These are phyloP conservation scores for Agrypnia vestita DNA, from an alignment of 1,140 invertebrate genomes.

Conservation along the genomic window DNA sequence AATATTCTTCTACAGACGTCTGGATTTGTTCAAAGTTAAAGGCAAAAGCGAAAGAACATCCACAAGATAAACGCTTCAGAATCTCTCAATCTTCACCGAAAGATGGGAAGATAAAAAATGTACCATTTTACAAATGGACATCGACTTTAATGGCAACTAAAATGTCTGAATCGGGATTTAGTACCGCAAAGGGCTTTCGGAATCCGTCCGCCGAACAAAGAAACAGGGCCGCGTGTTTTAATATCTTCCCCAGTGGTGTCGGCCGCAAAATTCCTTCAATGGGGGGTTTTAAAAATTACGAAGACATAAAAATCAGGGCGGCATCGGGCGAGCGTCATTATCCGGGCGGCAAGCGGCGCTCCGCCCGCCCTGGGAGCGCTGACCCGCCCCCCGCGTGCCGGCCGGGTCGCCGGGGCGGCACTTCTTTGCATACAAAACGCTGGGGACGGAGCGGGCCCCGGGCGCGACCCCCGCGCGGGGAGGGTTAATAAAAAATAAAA, in stretches of 20 bases:
- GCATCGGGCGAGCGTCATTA: slow-evolving; percentile 53
- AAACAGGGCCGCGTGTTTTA: slow-evolving; percentile 51
- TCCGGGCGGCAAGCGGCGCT: slow-evolving; percentile 4
- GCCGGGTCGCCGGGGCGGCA: neutral
- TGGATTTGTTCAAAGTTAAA: no score
- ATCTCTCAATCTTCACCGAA: neutral
- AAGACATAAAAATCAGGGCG: slow-evolving; percentile 58
- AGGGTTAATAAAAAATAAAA: no score
- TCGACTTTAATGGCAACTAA: slow-evolving; percentile 20
- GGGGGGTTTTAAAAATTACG: slow-evolving; percentile 53
- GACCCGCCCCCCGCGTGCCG: slow-evolving; percentile 37
- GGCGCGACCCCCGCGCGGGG: neutral
- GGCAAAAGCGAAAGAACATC: no score
- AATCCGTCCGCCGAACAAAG: slow-evolving; percentile 44
- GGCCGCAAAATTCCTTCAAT: slow-evolving; percentile 30
- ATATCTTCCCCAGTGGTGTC: slow-evolving; percentile 31
- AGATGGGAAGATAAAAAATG: slow-evolving; percentile 21
- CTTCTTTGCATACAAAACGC: slow-evolving; percentile 54
- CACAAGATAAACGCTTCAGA: no score
- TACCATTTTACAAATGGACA: slow-evolving; percentile 33
- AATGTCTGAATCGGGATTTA: slow-evolving; percentile 24
- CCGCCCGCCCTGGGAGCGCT: slow-evolving; percentile 36
- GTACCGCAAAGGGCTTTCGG: slow-evolving; percentile 29
- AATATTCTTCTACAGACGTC: no score
- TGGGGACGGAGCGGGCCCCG: slow-evolving; percentile 27